phyloP scores from a whole-genome alignment of 37 sponge, comb jelly and placozoan genomes.

The Diacarnus erythraeanus region DNA sequence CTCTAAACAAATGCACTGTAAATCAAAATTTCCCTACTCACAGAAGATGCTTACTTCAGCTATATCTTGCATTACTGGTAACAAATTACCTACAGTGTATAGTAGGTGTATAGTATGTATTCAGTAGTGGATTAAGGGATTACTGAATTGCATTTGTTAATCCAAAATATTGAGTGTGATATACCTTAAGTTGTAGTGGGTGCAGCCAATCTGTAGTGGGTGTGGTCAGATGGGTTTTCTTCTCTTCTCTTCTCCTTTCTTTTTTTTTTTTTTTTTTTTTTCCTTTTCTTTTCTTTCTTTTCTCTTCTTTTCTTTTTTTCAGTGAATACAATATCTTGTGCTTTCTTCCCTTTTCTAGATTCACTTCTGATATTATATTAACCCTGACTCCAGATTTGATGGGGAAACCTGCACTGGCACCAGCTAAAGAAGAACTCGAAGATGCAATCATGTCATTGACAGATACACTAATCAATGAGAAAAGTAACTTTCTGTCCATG shows the following conservation, averaged over 20 bases:
- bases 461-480: background rate
- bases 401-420: background rate
- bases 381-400: background rate
- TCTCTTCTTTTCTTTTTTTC: background rate
- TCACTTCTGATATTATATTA: background rate
- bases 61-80: background rate
- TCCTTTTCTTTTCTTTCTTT: background rate
- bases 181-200: too few species aligned
- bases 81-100: too few species aligned
- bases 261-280: too few species aligned
- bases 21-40: background rate
- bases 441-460: background rate
- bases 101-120: too few species aligned
- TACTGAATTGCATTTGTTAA: too few species aligned
- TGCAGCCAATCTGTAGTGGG: too few species aligned
- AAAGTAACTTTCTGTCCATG: background rate
- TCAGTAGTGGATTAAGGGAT: too few species aligned
- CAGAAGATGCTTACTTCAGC: background rate
- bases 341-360: background rate
- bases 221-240: too few species aligned
- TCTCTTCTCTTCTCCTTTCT: background rate
- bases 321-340: too few species aligned
- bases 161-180: too few species aligned
- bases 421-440: background rate
- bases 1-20: background rate